Evolutionary conservation across 2,888 invertebrate genomes (phyloP).

Genomic region (Mystacides longicornis): DNA sequence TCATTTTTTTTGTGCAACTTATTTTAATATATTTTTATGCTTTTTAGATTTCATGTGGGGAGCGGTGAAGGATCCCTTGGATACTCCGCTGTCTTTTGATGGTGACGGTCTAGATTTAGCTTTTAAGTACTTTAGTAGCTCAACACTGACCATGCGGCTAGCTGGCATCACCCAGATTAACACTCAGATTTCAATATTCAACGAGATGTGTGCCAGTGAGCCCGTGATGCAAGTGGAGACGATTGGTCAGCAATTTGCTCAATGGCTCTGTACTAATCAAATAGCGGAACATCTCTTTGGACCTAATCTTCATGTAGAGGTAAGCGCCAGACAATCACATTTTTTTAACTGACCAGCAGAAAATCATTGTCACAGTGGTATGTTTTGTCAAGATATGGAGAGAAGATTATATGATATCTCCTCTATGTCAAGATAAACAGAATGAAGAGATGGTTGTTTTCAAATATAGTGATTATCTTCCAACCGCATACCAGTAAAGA

Average conservation of each 20-base stretch:
- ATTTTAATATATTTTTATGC: background rate
- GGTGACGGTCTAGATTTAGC: constrained; percentile 83
- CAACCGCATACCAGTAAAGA: too few species aligned
- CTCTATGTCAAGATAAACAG: too few species aligned
- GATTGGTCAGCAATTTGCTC: constrained; percentile 75
- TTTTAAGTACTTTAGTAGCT: constrained; percentile 94
- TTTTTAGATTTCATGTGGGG: constrained; percentile 91
- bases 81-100: constrained; percentile 80
- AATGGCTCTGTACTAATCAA: constrained; percentile 83
- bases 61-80: constrained; percentile 85
- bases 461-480: too few species aligned
- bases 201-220: constrained; percentile 85
- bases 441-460: too few species aligned
- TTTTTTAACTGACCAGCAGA: too few species aligned
- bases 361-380: too few species aligned
- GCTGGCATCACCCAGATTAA: constrained; percentile 94
- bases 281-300: constrained; percentile 93
- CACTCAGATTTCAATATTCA: constrained; percentile 85
- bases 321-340: too few species aligned
- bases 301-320: constrained; percentile 95
- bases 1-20: too few species aligned
- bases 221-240: constrained; percentile 79
- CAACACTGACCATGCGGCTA: constrained; percentile 86
- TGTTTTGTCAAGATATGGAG: too few species aligned
- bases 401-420: too few species aligned